These are phyloP conservation scores for Euwallacea similis DNA, from an alignment of 1,140 invertebrate species.

Conservation along the genomic window DNA sequence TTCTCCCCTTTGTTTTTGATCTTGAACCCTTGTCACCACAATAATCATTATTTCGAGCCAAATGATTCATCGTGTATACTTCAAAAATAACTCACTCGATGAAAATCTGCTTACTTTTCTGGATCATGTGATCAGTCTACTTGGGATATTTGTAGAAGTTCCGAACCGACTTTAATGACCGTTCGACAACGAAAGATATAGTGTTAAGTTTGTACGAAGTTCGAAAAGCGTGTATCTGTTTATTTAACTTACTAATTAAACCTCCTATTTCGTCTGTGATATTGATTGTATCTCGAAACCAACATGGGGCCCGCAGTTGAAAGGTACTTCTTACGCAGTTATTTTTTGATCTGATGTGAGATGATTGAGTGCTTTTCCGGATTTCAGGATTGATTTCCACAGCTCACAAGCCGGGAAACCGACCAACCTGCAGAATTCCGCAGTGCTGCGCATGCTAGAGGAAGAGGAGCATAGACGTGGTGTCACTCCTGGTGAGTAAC, in stretches of 20 bases:
- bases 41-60: too few species aligned
- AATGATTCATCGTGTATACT: constrained; percentile 29
- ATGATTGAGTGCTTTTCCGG: not conserved
- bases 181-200: constrained; percentile 38
- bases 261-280: constrained; percentile 30
- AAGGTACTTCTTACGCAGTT: constrained; percentile 15
- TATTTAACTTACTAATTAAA: constrained; percentile 23
- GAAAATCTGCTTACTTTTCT: constrained; percentile 34
- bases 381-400: constrained; percentile 72
- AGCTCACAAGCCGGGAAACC: constrained; percentile 69
- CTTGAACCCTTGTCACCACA: too few species aligned
- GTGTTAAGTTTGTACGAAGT: constrained; percentile 20
- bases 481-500: constrained; percentile 62
- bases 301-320: constrained; percentile 33
- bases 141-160: constrained; percentile 26
- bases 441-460: constrained; percentile 77
- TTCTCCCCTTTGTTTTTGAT: too few species aligned
- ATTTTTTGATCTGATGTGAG: not conserved
- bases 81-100: constrained; percentile 37
- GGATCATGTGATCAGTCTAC: constrained; percentile 27
- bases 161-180: constrained; percentile 28
- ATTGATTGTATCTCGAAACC: constrained; percentile 5
- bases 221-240: constrained; percentile 21
- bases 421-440: constrained; percentile 76
- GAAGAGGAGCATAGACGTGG: constrained; percentile 71